These are phyloP conservation scores for Catonia carolina DNA, from an alignment of 2,888 invertebrate genomes.

Conservation along the genomic window DNA sequence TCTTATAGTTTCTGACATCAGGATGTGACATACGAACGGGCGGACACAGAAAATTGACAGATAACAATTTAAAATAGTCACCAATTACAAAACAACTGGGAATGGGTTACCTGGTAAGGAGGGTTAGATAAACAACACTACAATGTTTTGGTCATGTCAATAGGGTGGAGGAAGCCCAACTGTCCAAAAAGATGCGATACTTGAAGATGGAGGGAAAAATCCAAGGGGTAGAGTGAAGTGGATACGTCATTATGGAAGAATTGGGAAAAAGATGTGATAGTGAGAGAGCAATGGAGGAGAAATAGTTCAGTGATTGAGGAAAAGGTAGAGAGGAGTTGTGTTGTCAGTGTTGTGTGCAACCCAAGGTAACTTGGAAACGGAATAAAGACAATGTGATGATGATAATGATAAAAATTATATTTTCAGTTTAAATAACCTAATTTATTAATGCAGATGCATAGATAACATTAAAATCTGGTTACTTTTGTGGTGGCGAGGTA, in stretches of 20 bases:
- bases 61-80: background rate
- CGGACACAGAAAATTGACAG: background rate
- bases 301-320: background rate
- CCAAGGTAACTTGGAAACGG: no score
- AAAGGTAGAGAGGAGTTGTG: background rate
- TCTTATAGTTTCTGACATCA: no score
- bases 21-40: no score
- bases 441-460: no score
- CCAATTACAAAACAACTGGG: background rate
- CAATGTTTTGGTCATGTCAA: background rate
- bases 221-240: background rate
- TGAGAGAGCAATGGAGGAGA: background rate
- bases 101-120: background rate
- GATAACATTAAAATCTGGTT: no score
- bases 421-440: no score
- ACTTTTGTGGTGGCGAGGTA: no score
- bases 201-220: background rate
- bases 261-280: background rate
- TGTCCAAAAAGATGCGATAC: background rate
- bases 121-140: background rate
- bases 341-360: background rate
- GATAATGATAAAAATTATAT: no score
- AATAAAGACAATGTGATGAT: no score
- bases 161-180: background rate
- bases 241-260: background rate